Evolutionary conservation across 2,113 vertebrate species (phyloP), one percentile per base, ranked within the genome.

Genomic region (Pelecanoides urinatrix): DNA sequence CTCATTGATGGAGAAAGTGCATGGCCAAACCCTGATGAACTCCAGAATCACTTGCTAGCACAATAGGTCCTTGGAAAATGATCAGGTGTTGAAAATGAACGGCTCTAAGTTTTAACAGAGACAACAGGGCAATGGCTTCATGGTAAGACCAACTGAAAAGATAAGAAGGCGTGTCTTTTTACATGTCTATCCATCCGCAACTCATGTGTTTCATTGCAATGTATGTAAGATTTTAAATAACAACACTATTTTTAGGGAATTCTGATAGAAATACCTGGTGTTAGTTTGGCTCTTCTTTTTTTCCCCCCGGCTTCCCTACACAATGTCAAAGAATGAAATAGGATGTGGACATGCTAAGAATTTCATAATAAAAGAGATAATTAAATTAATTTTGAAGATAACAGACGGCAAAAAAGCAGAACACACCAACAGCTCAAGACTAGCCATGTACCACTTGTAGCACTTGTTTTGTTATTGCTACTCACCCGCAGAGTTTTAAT

Each of bases 401-500:
- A 44, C 22, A 56, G 47, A 11, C 3, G 40, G 19, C 8, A 62
- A 78, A 44, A 40, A 0, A 8, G n/a, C 16, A 55, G 65, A 61
- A 22, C 27, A 52, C 7, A 16, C 9, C 20, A 17, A 11, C 42
- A 86, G 50, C 23, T 55, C 30, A 30, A 36, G 14, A 11, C 0
- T 0, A 32, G 38, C 22, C 15, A 2, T 1, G 3, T 3, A 23
- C 11, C 34, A 32, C 67, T 16, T 6, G 1, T 1, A 79, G 9
- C 2, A 10, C n/a, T 16, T 19, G 3, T 7, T 45, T 42, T 22
- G n/a, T 42, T 52, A 59, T 20, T 2, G 0, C 13, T 9, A 96
- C 98, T 98, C 96, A 99, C 99, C 98, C 98, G 98, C 93, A 99
- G 94, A 34, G 97, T 98, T 97, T 99, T 99, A 96, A 99, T 99